These are phyloP conservation scores for Acleris laterana DNA, from an alignment of 2,888 invertebrate species.

Conservation along the genomic window DNA sequence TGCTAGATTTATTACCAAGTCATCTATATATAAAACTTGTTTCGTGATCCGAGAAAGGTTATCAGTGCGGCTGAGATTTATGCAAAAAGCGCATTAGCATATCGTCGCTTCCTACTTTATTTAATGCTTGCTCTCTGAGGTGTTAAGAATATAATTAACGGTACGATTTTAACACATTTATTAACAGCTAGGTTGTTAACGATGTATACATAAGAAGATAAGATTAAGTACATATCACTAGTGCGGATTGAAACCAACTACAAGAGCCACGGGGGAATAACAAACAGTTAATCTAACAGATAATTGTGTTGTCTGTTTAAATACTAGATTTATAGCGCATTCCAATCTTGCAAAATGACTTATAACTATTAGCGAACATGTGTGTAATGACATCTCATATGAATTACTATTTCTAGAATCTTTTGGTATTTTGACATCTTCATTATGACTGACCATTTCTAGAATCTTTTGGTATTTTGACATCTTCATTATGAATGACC, in stretches of 20 bases:
- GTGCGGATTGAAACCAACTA: conserved; percentile 28
- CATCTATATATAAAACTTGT: conserved; percentile 41
- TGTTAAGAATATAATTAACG: conserved; percentile 41
- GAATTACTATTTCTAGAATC: too few relatives aligned
- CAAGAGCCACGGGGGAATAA: conserved; percentile 24
- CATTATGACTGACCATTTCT: too few relatives aligned
- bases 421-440: too few relatives aligned
- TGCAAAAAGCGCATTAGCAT: conserved; percentile 47
- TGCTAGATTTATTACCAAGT: conserved; percentile 35
- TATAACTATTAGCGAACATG: background rate
- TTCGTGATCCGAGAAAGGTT: conserved; percentile 39
- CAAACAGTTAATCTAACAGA: conserved; percentile 21
- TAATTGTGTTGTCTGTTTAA: conserved; percentile 36
- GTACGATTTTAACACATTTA: conserved; percentile 33
- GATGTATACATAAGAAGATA: conserved; percentile 14
- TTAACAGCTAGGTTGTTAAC: conserved; percentile 25
- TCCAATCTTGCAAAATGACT: conserved; percentile 16
- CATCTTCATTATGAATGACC: too few relatives aligned
- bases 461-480: too few relatives aligned
- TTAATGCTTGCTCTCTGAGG: conserved; percentile 38
- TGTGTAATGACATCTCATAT: too few relatives aligned
- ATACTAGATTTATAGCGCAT: conserved; percentile 24
- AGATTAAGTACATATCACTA: conserved; percentile 2
- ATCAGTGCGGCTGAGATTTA: conserved; percentile 43
- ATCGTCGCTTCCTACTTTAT: conserved; percentile 45